phyloP scores from a whole-genome alignment of 2,797 vertebrate genomes.

The Petrocephalus sullivani region DNA sequence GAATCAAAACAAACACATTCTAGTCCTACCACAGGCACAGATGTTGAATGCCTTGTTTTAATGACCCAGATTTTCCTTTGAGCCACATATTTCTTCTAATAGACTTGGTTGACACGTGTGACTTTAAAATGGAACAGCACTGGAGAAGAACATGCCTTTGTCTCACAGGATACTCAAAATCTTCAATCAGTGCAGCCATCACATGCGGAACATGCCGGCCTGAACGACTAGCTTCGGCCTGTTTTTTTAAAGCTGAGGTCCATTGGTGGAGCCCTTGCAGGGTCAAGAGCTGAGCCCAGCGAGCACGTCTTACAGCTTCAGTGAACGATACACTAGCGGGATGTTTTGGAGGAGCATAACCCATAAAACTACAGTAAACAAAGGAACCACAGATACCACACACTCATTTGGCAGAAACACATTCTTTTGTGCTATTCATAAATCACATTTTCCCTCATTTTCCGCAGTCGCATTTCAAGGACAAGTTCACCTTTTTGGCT shows the following conservation, averaged over 20 bases:
- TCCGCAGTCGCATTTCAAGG: slow-evolving; percentile 7
- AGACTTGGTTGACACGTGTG: neutral
- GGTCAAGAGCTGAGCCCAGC: slow-evolving; percentile 9
- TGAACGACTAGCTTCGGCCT: slow-evolving; percentile 5
- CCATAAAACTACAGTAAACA: slow-evolving; percentile 33
- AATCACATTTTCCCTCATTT: slow-evolving; percentile 4
- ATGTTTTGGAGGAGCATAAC: slow-evolving; percentile 29
- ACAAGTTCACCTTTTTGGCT: neutral
- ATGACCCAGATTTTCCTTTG: neutral
- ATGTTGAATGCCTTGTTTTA: neutral
- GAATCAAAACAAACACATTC: neutral
- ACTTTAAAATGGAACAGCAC: neutral
- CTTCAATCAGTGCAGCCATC: neutral
- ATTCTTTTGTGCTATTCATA: slow-evolving; percentile 11
- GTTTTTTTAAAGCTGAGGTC: neutral
- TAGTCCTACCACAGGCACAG: neutral
- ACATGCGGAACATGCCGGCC: neutral
- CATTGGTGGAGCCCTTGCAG: neutral
- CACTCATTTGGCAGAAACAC: slow-evolving; percentile 3
- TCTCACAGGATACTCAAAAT: neutral
- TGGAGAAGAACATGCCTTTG: neutral
- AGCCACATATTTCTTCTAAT: neutral
- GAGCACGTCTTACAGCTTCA: neutral
- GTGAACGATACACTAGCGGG: slow-evolving; percentile 17
- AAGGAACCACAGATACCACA: slow-evolving; percentile 28